Evolutionary conservation across 2,888 invertebrate species (phyloP), one percentile per base, ranked within the genome.

Genomic region (Lasioglossum leucozonium): DNA sequence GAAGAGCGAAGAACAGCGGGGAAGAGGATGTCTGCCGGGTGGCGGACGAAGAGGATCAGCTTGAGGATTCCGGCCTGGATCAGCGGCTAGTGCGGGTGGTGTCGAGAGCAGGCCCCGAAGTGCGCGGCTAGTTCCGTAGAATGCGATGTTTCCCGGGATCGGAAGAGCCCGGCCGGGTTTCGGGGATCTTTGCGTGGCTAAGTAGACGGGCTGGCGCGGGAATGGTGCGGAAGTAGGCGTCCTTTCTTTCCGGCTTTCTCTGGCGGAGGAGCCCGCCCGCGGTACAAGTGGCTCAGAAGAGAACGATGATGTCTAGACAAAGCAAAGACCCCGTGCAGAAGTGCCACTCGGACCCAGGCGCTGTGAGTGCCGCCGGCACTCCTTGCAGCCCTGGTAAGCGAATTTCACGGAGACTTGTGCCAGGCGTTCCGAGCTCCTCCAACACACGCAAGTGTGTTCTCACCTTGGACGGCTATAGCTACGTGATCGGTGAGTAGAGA

Each of bases 401-500:
- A 88, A 89, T 90, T 87, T 89, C 93, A 72, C 92, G 92, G 22
- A 89, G 82, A 89, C 93, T 90, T 93, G 92, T 94, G 89, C 91
- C 90, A 22, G 93, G 90, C 93, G 86, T 93, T 93, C 89, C 92
- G 92, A 92, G 93, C 94, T 96, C 92, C 47, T 89, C 95, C 74
- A 96, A 96, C 85, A 96, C 97, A 40, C 96, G 97, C 93, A 97
- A 97, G 95, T 98, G 98, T 95, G 97, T 98, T 87, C 96, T 98
- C 89, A 98, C 97, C 72, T 96, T 98, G 90, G 98, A 98, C 95
- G 98, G 98, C 92, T 98, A 98, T 95, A 97, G 97, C 88, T 98
- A 98, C 95, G 98, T 98, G 92, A 98, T 98, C 96, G 98, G 98
- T 98, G 85, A 90, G 90, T 90, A 87, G 55, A 87, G 55, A 55